A percentile compares a stretch with the other conserved stretches of the same genome.
Conservation (phyloP, 2,888 invertebrate genomes). For the Rosalia funebris region DNA sequence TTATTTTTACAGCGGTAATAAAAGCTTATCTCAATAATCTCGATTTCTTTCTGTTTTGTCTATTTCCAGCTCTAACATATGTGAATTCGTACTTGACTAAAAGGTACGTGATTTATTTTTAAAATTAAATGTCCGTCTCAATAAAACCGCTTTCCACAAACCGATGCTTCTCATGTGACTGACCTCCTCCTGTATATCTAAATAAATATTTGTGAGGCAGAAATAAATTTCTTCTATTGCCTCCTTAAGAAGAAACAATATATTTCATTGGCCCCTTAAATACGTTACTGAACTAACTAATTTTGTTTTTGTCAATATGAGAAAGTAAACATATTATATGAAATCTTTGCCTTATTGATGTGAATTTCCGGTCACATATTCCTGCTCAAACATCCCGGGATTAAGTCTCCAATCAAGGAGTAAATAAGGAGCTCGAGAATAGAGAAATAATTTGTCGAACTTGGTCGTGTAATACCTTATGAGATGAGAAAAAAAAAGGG, state of each 20-base stretch:
- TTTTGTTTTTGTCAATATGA: background rate
- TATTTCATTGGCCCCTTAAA: background rate
- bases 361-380: slow-evolving; percentile 1
- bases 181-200: background rate
- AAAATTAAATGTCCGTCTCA: too few relatives aligned
- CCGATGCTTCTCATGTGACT: too few relatives aligned
- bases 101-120: too few relatives aligned
- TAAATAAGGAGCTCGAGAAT: background rate
- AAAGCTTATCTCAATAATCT: too few relatives aligned
- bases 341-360: background rate
- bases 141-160: too few relatives aligned
- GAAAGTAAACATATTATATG: slow-evolving; percentile 1
- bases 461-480: background rate
- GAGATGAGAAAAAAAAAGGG: too few relatives aligned
- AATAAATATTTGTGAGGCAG: background rate
- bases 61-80: too few relatives aligned
- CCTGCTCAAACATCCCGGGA: background rate
- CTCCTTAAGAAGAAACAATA: background rate
- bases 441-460: background rate
- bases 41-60: too few relatives aligned
- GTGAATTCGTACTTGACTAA: too few relatives aligned
- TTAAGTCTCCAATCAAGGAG: background rate
- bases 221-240: background rate
- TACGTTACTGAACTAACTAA: background rate
- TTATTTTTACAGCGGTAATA: too few relatives aligned